Evolutionary conservation across 2,888 invertebrate genomes (phyloP).

Genomic region (Spilarctia lutea): DNA sequence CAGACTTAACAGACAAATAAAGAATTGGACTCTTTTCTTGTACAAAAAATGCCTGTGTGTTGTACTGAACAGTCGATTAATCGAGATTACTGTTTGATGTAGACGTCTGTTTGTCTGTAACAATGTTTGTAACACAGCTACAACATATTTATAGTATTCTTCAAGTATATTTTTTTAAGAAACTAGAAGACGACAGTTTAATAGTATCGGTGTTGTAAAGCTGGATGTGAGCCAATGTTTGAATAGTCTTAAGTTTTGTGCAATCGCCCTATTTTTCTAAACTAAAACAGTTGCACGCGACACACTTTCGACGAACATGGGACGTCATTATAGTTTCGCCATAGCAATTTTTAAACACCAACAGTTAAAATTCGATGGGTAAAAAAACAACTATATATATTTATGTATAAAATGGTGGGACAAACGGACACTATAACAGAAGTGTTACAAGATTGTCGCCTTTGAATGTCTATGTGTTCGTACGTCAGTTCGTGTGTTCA

Average conservation of each 20-base stretch:
- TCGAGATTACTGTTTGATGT: background rate
- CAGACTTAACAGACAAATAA: too few species aligned
- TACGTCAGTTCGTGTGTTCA: too few species aligned
- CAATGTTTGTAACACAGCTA: conserved; percentile 7
- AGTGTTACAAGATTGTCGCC: background rate
- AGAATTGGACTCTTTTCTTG: background rate
- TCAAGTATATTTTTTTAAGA: conserved; percentile 52
- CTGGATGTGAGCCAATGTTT: conserved; percentile 80
- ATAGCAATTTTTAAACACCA: conserved; percentile 12
- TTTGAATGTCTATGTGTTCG: background rate
- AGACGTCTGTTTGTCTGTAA: background rate
- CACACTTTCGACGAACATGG: conserved; percentile 60
- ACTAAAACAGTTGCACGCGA: conserved; percentile 81
- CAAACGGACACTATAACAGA: background rate
- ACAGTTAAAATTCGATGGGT: background rate
- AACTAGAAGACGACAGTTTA: conserved; percentile 72
- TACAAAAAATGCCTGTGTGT: background rate
- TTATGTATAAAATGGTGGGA: background rate
- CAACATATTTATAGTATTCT: conserved; percentile 32
- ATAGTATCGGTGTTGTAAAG: conserved; percentile 74
- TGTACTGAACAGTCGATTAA: background rate
- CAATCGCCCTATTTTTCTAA: conserved; percentile 86
- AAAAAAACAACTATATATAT: background rate
- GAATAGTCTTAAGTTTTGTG: conserved; percentile 81
- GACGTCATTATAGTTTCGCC: conserved; percentile 43